Conservation (phyloP, 2,888 invertebrate species). For the Alsophila aescularia region DNA sequence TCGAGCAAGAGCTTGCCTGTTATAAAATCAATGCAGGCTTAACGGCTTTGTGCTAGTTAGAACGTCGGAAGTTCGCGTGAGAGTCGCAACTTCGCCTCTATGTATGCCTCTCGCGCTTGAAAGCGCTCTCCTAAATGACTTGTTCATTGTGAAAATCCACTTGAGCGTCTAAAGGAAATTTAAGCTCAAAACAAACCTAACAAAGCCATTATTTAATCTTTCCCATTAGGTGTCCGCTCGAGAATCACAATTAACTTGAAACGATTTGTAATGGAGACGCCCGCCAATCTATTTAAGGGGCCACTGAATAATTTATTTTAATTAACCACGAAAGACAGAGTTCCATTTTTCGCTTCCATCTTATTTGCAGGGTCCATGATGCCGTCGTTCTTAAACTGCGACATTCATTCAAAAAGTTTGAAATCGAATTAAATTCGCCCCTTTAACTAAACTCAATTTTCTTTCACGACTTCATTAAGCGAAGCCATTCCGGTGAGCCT, state of each 20-base stretch:
- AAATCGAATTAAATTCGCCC: slow-evolving; percentile 83
- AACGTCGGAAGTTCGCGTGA: slow-evolving; percentile 59
- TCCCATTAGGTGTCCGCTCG: slow-evolving; percentile 51
- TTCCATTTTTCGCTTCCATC: slow-evolving; percentile 73
- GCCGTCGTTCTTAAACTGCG: slow-evolving; percentile 68
- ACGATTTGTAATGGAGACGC: slow-evolving; percentile 67
- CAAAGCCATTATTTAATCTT: slow-evolving; percentile 48
- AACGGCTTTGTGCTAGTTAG: slow-evolving; percentile 67
- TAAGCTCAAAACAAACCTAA: slow-evolving; percentile 35
- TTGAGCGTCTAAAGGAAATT: slow-evolving; percentile 28
- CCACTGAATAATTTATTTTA: slow-evolving; percentile 77
- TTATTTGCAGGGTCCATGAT: slow-evolving; percentile 69
- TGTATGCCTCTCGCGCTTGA: slow-evolving; percentile 35
- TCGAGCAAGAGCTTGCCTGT: slow-evolving; percentile 50
- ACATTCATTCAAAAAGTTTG: slow-evolving; percentile 81
- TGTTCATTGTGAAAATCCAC: slow-evolving; percentile 40
- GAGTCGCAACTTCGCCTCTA: slow-evolving; percentile 44
- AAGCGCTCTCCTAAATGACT: slow-evolving; percentile 47
- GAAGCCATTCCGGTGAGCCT: slow-evolving; percentile 80
- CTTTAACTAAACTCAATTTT: slow-evolving; percentile 83
- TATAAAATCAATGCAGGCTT: slow-evolving; percentile 69
- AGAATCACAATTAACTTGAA: slow-evolving; percentile 56
- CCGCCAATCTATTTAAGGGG: slow-evolving; percentile 67
- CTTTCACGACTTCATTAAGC: slow-evolving; percentile 83
- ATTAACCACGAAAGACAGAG: slow-evolving; percentile 71